Percentiles rank a stretch among this genome's conserved stretches.
Conservation (phyloP, 2,888 invertebrate genomes). For the Drosophila vallismaia region DNA sequence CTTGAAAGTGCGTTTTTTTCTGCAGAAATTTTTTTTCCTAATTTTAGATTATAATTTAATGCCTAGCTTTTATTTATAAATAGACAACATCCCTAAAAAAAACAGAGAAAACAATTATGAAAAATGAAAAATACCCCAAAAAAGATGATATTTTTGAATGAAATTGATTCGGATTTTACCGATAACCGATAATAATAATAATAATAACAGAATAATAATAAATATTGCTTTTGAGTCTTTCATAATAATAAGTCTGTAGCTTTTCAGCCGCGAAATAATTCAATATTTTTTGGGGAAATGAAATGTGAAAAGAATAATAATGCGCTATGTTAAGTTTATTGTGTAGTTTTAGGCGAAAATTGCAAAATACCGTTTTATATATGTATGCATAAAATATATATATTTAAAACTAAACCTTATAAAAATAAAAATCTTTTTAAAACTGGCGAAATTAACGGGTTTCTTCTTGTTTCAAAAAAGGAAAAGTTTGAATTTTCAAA, state of each 20-base stretch:
- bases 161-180: conserved; percentile 37
- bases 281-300: conserved; percentile 23
- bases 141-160: conserved; percentile 35
- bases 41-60: conserved; percentile 63
- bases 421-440: conserved; percentile 62
- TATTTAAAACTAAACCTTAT: conserved; percentile 45
- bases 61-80: conserved; percentile 56
- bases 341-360: conserved; percentile 70
- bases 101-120: conserved; percentile 15
- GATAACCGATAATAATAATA: conserved; percentile 31
- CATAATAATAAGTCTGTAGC: conserved; percentile 45
- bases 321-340: conserved; percentile 74
- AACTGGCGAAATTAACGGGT: conserved; percentile 57
- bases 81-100: conserved; percentile 37
- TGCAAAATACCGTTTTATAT: conserved; percentile 50
- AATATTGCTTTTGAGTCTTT: conserved; percentile 81
- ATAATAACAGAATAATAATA: conserved; percentile 34
- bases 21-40: conserved; percentile 58
- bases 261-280: conserved; percentile 10
- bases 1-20: conserved; percentile 30
- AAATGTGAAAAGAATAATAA: conserved; percentile 45
- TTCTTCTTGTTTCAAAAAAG: not conserved
- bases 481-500: not conserved
- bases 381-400: conserved; percentile 39
- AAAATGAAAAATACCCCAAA: conserved; percentile 4